Base-by-base conservation (phyloP, 2,888 invertebrate species). In the Argyra leucocephala region DNA sequence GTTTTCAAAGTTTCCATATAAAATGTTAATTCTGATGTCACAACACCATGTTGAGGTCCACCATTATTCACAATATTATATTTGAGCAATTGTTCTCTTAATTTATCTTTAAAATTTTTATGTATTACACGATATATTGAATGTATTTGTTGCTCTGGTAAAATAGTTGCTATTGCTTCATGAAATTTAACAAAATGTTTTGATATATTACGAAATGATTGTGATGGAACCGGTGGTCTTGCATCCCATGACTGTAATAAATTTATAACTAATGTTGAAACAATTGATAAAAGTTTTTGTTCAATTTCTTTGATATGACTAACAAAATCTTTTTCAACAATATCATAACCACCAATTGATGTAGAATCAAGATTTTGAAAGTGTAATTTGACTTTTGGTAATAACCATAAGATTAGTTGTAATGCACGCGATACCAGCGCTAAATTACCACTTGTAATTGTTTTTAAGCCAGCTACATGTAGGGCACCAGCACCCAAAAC, bases 401-500 rank as follows among this genome's bases (percentile, higher is more conserved):
- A 81, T 69, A 91, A 81, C 89, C 90, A 91, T 65, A 91, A 80
- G 61, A 94, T 83, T 24, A 94, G 83, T 74, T 93, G 91, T 37
- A 94, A 79, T 36, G 92, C 91, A 71, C 93, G 83, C 18, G 91
- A 90, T 0, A 92, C 90, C 69, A 94, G 80, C 12, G 92, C 96
- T 73, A 99, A 83, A 81, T 97, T 96, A 48, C 92, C 91, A 73
- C 93, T 96, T 5, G 96, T 95, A 70, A 96, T 96, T 26, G 93
- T 95, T 81, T 93, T 93, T 64, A 94, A 81, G 6, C 97, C 97
- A 57, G 96, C 96, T 69, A 94, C 89, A 74, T 93, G 91, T 75
- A 98, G 86, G 7, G 99, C 98, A 60, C 97, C 97, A 58, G 97
- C 98, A 60, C 97, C 98, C 65, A 99, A 83, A 65, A 99, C 93